Evolutionary conservation across 2,797 vertebrate species (phyloP), one percentile per base, ranked within the genome.

Genomic region (Apodemus agrarius): DNA sequence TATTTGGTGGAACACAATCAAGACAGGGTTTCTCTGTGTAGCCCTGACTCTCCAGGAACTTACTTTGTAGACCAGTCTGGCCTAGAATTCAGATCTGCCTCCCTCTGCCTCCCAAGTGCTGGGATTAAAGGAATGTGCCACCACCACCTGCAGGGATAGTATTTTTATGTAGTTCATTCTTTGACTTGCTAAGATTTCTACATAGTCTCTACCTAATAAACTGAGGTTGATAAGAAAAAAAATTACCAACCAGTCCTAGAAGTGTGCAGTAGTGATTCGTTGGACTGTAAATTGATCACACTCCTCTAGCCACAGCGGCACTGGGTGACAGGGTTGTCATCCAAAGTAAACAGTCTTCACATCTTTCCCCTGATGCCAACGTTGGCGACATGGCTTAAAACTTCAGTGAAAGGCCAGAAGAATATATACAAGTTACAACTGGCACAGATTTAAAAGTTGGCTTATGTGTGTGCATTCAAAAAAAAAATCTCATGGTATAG

Each of bases 131-230:
- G 75, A 2, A 14, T 46, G 75, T 16, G 13, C 75, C 43, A 46
- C 26, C 12, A 46, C 13, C 0, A 2, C 24, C 75, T 46, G 43
- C 40, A 80, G 9, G 43, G 19, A n/a, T 79, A 83, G 76, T 76
- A 72, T 40, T 89, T 91, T 87, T 69, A 93, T 31, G n/a, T 46
- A 74, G 40, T 65, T 61, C 3, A 37, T 87, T 80, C 52, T 84
- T 90, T 81, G 89, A 49, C 31, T 52, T 92, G 12, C 61, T 78
- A 85, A 46, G 12, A 65, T 87, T 95, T 94, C 63, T 82, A 49
- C 74, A 85, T 63, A 78, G 37, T 84, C 46, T 54, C 40, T n/a
- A 87, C n/a, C 81, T 87, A 95, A 88, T 81, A 85, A 86, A 87
- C 54, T 75, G 26, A 6, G 16, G 4, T 78, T 11, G 16, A 12